Evolutionary conservation across 2,888 invertebrate genomes (phyloP).

Genomic region (Herminia tarsipennalis): DNA sequence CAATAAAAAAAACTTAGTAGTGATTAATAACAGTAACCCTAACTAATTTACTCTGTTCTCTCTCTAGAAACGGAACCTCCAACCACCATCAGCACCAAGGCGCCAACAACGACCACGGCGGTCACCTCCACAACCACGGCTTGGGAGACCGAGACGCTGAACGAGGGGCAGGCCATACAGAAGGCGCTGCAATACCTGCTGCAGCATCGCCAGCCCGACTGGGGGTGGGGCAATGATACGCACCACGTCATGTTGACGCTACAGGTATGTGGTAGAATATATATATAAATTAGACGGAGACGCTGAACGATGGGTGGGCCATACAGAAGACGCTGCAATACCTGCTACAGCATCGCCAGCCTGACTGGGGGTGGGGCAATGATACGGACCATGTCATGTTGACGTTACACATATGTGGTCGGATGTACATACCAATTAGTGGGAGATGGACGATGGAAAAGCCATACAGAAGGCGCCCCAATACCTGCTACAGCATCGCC

Average conservation of each 20-base stretch:
- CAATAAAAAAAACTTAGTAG: no score
- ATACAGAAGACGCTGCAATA: constrained; percentile 90
- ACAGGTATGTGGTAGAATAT: no score
- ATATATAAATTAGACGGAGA: no score
- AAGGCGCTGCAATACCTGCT: constrained; percentile 91
- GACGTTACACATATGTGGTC: constrained; percentile 91
- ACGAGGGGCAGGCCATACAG: constrained; percentile 86
- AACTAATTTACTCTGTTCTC: no score
- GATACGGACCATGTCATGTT: constrained; percentile 94
- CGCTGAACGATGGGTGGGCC: constrained; percentile 83
- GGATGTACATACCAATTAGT: no score
- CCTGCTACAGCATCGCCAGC: constrained; percentile 89
- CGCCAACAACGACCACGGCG: constrained; percentile 55
- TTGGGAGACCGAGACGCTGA: constrained; percentile 75
- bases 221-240: constrained; percentile 94
- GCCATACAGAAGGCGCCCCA: constrained; percentile 89
- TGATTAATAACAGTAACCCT: no score
- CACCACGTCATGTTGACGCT: constrained; percentile 93
- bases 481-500: constrained; percentile 90
- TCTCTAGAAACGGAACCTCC: constrained; percentile 72
- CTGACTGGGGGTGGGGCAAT: constrained; percentile 93
- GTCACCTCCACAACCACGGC: constrained; percentile 62
- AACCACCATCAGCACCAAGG: constrained; percentile 59
- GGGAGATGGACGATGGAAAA: constrained; percentile 81
- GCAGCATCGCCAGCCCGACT: constrained; percentile 90